These are phyloP conservation scores for Pelvicachromis taeniatus DNA, from an alignment of 2,113 vertebrate genomes.

Conservation along the genomic window DNA sequence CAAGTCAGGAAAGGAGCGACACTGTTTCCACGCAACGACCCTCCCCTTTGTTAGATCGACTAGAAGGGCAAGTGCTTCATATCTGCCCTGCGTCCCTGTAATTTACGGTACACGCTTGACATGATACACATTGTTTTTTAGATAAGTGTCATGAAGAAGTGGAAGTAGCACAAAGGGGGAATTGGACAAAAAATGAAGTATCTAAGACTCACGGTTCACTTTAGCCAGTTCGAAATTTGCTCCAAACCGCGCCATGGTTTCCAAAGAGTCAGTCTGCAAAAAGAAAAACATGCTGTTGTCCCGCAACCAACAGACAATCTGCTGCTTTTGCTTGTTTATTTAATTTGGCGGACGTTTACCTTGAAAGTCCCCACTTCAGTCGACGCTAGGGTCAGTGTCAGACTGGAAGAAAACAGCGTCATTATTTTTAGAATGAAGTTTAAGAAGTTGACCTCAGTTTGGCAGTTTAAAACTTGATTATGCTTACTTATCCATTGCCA, in stretches of 20 bases:
- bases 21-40: not conserved
- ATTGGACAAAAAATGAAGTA: not conserved
- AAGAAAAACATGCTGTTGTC: not conserved
- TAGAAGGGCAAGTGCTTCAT: not conserved
- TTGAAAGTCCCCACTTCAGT: constrained; percentile 57
- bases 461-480: not conserved
- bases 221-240: not conserved
- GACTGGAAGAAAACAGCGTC: constrained; percentile 16
- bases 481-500: constrained; percentile 55
- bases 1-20: not conserved
- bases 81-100: not conserved
- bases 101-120: not conserved
- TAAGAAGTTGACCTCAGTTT: not conserved
- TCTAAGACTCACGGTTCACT: constrained; percentile 49
- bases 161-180: not conserved
- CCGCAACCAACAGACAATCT: not conserved
- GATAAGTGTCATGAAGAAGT: not conserved
- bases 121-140: not conserved
- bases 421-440: not conserved
- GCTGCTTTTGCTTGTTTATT: not conserved
- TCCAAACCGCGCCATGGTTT: fast-evolving
- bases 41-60: not conserved
- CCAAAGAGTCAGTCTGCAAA: constrained; percentile 41
- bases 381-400: constrained; percentile 27
- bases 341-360: constrained; percentile 26